Conservation (phyloP, 2,888 invertebrate species). For the Drosophila merina region DNA sequence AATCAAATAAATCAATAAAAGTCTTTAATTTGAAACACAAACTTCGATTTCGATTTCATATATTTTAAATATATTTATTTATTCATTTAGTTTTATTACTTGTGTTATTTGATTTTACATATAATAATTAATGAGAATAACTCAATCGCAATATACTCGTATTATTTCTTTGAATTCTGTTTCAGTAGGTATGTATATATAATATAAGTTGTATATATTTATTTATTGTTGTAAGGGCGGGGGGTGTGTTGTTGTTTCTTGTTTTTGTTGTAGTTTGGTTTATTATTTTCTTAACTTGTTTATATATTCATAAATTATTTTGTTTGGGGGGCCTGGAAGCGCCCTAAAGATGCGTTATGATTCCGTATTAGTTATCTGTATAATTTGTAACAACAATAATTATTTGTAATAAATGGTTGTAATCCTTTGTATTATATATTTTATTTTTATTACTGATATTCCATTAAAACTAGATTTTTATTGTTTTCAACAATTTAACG, state of each 20-base stretch:
- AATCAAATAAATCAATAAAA: background rate
- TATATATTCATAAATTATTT: slow-evolving; percentile 28
- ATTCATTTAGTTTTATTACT: slow-evolving; percentile 45
- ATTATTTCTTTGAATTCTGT: slow-evolving; percentile 53
- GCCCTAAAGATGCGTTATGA: slow-evolving; percentile 35
- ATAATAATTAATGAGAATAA: slow-evolving; percentile 74
- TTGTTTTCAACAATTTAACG: slow-evolving; percentile 74
- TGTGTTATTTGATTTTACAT: slow-evolving; percentile 51
- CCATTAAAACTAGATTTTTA: slow-evolving; percentile 63
- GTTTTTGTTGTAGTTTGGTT: slow-evolving; percentile 20
- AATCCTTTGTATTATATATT: slow-evolving; percentile 27
- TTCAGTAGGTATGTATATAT: slow-evolving; percentile 45
- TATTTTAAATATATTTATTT: slow-evolving; percentile 68
- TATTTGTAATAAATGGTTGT: slow-evolving; percentile 65
- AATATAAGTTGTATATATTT: slow-evolving; percentile 64
- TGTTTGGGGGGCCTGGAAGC: slow-evolving; percentile 8
- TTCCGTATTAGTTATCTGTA: slow-evolving; percentile 33
- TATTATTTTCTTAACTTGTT: slow-evolving; percentile 42
- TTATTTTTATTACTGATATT: slow-evolving; percentile 57
- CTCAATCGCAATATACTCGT: slow-evolving; percentile 53
- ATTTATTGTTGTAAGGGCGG: slow-evolving; percentile 73
- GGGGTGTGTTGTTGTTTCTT: slow-evolving; percentile 47
- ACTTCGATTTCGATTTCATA: slow-evolving; percentile 17
- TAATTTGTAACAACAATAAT: slow-evolving; percentile 69
- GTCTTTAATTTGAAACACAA: background rate